Evolutionary conservation across 1,140 invertebrate species (phyloP), one percentile per base, ranked within the genome.

Genomic region (Lepidurus couesii): DNA sequence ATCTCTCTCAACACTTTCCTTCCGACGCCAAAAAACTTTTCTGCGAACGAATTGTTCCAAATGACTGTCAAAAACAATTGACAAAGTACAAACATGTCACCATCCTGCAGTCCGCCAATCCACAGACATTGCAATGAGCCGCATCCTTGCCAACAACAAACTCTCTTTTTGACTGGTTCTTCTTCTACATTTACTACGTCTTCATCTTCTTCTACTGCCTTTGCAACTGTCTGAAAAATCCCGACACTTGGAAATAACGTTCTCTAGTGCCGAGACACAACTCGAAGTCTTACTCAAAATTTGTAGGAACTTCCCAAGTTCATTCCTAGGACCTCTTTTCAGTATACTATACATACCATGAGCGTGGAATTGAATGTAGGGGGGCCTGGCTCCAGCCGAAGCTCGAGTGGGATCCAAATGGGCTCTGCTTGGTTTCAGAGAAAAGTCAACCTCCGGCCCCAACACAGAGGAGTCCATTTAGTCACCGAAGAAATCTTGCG

Each of bases 341-440:
- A 34, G 34, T 34, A 34, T 34, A 34, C 34, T 34, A 34, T 34
- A 34, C 4, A 34, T 4, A 34, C 34, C 34, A 75, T 80, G 75
- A 79, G 74, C 9, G 65, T 53, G 76, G 78, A 74, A 75, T 74
- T 80, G 65, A 75, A 79, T 73, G 42, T 44, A 43, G 75, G 79
- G 42, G 77, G 80, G 42, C 79, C 76, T 79, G 77, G 79, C 74
- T 82, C 92, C 88, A 94, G 92, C 84, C 92, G 92, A 84, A 90
- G 90, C 83, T 81, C 75, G 65, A 89, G 91, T 87, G 92, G 93
- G 85, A 92, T 96, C 86, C 94, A 95, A 89, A 93, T 94, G 75
- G 92, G 93, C 85, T 94, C 93, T 85, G 94, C 95, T 86, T 98
- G 95, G 95, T 95, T 96, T 89, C 95, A 98, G 88, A 92, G 93